These are phyloP conservation scores for Cryptotermes secundus DNA, from an alignment of 1,140 invertebrate species.

Conservation along the genomic window DNA sequence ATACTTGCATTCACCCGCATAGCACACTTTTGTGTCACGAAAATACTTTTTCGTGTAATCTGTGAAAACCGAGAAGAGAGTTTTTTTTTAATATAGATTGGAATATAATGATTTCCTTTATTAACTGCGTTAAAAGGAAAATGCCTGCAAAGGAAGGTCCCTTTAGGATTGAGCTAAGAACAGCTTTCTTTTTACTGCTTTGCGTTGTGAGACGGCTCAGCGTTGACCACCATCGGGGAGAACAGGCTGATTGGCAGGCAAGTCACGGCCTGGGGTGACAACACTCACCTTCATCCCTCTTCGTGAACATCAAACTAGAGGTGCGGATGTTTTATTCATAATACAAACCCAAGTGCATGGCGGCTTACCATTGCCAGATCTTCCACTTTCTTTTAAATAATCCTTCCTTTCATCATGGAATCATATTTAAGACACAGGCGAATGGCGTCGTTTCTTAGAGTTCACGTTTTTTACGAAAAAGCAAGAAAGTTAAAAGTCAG, in stretches of 20 bases:
- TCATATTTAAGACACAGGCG: neutral
- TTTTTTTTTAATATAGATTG: too few relatives aligned
- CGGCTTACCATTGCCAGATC: neutral
- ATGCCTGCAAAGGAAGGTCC: too few relatives aligned
- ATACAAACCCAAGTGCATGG: neutral
- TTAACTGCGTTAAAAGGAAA: too few relatives aligned
- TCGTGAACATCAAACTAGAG: neutral
- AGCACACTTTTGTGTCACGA: too few relatives aligned
- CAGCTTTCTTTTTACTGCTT: too few relatives aligned
- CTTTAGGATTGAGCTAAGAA: too few relatives aligned
- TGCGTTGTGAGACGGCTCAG: too few relatives aligned
- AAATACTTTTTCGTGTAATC: too few relatives aligned
- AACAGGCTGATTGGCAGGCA: neutral
- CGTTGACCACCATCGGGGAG: neutral
- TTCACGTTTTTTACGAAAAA: neutral
- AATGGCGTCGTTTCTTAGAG: neutral
- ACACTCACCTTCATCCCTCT: neutral
- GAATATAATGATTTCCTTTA: too few relatives aligned
- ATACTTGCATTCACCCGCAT: too few relatives aligned
- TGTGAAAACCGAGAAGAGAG: too few relatives aligned
- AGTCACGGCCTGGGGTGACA: conserved; percentile 16
- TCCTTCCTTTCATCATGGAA: neutral
- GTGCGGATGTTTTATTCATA: conserved; percentile 4
- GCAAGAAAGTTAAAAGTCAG: neutral
- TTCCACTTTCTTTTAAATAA: neutral